A percentile compares a stretch with the other conserved stretches of the same genome.
phyloP scores from a whole-genome alignment of 2,797 vertebrate species.

The Sciurus vulgaris region DNA sequence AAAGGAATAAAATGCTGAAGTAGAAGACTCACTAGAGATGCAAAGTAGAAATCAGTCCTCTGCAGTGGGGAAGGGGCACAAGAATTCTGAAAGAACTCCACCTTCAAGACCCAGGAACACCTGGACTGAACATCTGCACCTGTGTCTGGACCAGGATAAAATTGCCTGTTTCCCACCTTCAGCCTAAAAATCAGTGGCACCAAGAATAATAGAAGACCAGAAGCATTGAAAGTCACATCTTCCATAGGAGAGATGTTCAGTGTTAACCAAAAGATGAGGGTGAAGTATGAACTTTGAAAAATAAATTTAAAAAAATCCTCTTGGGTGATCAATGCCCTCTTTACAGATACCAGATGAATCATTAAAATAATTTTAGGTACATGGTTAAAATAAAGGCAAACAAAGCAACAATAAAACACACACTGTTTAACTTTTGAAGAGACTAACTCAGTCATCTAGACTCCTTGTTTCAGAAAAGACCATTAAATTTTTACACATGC shows the following conservation, averaged over 20 bases:
- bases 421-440: neutral
- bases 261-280: neutral
- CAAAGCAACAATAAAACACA: neutral
- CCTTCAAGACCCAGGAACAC: fast-evolving
- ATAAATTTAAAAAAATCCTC: neutral
- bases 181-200: neutral
- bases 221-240: neutral
- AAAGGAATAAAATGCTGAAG: neutral
- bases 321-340: neutral
- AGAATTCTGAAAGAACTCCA: neutral
- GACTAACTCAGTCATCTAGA: neutral
- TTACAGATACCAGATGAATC: neutral
- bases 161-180: neutral
- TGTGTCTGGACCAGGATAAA: neutral
- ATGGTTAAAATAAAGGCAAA: neutral
- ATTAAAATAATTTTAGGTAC: neutral
- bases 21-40: neutral
- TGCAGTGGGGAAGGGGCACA: neutral
- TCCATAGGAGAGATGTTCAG: neutral
- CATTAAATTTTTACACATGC: neutral
- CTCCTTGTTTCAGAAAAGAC: neutral
- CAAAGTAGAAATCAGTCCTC: neutral
- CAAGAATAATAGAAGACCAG: neutral
- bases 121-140: neutral
- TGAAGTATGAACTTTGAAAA: neutral